A percentile compares a stretch with the other conserved stretches of the same genome.
phyloP scores from a whole-genome alignment of 2,888 invertebrate genomes.

The Eupithecia tripunctaria region DNA sequence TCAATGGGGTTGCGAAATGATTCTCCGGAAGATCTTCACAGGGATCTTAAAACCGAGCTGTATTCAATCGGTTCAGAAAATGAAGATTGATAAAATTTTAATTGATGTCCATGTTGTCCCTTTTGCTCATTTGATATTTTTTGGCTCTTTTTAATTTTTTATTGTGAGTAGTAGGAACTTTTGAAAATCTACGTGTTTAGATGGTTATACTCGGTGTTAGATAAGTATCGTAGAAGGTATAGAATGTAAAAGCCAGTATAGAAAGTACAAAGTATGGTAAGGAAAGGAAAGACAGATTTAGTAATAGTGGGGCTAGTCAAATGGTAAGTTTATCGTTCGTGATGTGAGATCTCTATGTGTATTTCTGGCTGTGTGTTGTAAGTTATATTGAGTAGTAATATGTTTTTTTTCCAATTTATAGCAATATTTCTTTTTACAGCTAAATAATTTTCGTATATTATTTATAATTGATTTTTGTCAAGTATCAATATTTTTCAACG shows the following conservation, averaged over 20 bases:
- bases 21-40: conserved; percentile 72
- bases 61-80: conserved; percentile 73
- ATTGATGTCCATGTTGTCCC: conserved; percentile 11
- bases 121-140: conserved; percentile 25
- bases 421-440: background rate
- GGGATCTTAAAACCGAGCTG: conserved; percentile 68
- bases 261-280: conserved; percentile 46
- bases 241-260: conserved; percentile 39
- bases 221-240: conserved; percentile 39
- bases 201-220: conserved; percentile 52
- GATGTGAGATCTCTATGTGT: conserved; percentile 63
- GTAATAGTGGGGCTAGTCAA: conserved; percentile 56
- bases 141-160: conserved; percentile 27
- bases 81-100: conserved; percentile 61
- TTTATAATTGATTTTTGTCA: conserved; percentile 27
- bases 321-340: conserved; percentile 42
- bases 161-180: conserved; percentile 33
- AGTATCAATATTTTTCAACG: conserved; percentile 23
- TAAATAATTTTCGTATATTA: background rate
- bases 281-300: conserved; percentile 36
- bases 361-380: conserved; percentile 67
- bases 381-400: conserved; percentile 52
- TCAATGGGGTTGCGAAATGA: conserved; percentile 64
- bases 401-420: background rate
- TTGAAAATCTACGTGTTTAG: conserved; percentile 55